phyloP scores from a whole-genome alignment of 2,797 vertebrate species.

The Scolopax rusticola region DNA sequence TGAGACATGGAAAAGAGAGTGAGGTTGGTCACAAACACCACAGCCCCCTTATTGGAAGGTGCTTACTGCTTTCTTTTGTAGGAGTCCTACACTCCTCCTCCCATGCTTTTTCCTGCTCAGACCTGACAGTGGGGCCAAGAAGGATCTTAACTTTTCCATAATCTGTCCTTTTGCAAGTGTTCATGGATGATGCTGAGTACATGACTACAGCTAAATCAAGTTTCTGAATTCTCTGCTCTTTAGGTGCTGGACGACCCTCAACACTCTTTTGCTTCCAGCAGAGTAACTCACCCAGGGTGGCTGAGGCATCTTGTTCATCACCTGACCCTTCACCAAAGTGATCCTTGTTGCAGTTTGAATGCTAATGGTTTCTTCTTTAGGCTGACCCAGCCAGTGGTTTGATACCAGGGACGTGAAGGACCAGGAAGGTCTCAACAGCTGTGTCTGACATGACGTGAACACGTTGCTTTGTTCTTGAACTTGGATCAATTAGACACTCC shows the following conservation, averaged over 20 bases:
- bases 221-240: not conserved
- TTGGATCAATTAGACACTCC: not conserved
- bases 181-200: not conserved
- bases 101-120: not conserved
- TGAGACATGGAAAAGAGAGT: not conserved
- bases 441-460: not conserved
- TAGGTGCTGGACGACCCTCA: not conserved
- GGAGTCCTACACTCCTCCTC: not conserved
- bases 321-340: rapidly evolving
- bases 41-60: not conserved
- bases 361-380: not conserved
- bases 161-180: not conserved
- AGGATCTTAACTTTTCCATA: not conserved
- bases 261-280: not conserved
- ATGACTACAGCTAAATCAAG: not conserved
- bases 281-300: not conserved
- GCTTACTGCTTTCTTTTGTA: not conserved
- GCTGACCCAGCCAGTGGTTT: not conserved
- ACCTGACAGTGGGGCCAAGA: not conserved
- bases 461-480: not conserved
- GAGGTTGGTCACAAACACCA: not conserved
- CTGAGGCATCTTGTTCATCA: not conserved
- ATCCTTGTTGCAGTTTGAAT: not conserved
- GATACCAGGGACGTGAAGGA: not conserved
- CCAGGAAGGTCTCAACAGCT: not conserved